Evolutionary conservation across 2,797 vertebrate species (phyloP).

Genomic region (Artibeus jamaicensis): DNA sequence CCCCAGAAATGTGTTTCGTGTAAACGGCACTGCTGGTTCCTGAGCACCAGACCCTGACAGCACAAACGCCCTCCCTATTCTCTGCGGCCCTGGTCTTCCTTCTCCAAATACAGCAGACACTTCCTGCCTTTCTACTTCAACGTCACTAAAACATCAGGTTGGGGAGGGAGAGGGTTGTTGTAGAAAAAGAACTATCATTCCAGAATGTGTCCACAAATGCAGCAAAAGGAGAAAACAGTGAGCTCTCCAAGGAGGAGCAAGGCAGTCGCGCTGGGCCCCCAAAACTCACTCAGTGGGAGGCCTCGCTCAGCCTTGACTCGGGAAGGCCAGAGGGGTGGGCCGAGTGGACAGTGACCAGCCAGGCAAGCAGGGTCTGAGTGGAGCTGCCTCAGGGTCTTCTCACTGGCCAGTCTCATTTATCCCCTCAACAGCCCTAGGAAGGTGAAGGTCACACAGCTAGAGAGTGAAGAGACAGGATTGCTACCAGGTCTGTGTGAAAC

Average conservation of each 20-base stretch:
- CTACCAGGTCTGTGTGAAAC: background rate
- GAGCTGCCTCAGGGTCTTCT: background rate
- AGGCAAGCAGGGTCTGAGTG: accelerated
- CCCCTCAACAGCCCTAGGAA: too few relatives aligned
- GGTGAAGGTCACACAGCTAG: background rate
- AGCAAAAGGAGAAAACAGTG: background rate
- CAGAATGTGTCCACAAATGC: background rate
- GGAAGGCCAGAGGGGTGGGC: background rate
- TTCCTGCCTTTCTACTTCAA: background rate
- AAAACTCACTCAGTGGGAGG: too few relatives aligned
- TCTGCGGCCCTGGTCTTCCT: background rate
- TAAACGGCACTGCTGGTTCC: background rate
- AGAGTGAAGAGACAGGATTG: background rate
- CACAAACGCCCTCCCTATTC: background rate
- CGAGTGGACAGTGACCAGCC: background rate
- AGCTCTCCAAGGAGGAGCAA: background rate
- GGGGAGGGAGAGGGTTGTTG: background rate
- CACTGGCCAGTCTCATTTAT: background rate
- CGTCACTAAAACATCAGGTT: background rate
- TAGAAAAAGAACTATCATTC: background rate
- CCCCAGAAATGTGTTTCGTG: background rate
- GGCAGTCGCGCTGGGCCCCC: accelerated
- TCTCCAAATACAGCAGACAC: background rate
- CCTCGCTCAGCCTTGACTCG: background rate
- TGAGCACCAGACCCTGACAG: background rate